Percentiles rank a stretch among this genome's conserved stretches.
phyloP scores from a whole-genome alignment of 2,888 invertebrate species.

The Agrilus cyanescens region DNA sequence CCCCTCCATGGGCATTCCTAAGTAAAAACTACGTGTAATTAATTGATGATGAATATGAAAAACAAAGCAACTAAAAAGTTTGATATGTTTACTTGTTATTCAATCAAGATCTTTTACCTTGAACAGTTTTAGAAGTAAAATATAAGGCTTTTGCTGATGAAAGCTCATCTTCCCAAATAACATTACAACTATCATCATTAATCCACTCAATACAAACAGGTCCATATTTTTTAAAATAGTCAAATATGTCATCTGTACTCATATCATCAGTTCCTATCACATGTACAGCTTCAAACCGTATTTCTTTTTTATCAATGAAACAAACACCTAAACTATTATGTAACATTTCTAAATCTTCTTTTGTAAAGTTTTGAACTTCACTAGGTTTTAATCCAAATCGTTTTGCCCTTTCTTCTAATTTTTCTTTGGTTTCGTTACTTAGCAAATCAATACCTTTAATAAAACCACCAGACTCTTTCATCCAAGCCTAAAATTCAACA shows the following conservation, averaged over 20 bases:
- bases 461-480: constrained; percentile 33
- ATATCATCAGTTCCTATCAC: constrained; percentile 64
- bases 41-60: too few species aligned
- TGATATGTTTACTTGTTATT: neutral
- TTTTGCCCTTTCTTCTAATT: constrained; percentile 43
- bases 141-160: constrained; percentile 48
- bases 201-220: constrained; percentile 76
- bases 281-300: constrained; percentile 62
- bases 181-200: constrained; percentile 65
- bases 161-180: constrained; percentile 48
- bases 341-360: constrained; percentile 32
- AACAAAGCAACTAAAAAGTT: too few species aligned
- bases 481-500: constrained; percentile 19
- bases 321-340: constrained; percentile 43
- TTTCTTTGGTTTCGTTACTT: constrained; percentile 38
- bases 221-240: constrained; percentile 64
- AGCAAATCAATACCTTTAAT: constrained; percentile 40
- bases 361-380: constrained; percentile 32
- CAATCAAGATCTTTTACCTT: constrained; percentile 1
- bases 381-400: constrained; percentile 42
- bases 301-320: constrained; percentile 47
- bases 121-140: constrained; percentile 40
- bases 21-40: too few species aligned
- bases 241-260: constrained; percentile 66
- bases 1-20: constrained; percentile 17